Evolutionary conservation across 2,797 vertebrate species (phyloP), one percentile per base, ranked within the genome.

Genomic region (Otus scops): DNA sequence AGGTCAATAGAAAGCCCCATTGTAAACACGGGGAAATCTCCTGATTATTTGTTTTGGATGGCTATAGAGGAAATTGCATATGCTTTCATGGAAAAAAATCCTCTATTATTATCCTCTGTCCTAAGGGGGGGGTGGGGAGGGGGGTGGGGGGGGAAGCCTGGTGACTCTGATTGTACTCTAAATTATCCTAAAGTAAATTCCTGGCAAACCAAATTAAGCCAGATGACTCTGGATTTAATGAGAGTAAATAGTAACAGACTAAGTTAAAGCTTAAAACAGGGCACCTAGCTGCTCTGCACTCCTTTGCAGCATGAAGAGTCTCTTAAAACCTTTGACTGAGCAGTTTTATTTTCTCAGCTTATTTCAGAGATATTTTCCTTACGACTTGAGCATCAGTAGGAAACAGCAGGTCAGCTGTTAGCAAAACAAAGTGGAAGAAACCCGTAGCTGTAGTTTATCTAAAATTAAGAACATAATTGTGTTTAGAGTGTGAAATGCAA

Each of bases 31-130:
- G 89, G 93, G 93, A 97, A 96, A 95, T 96, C 87, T 95, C 82
- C 84, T 88, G 95, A 93, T 92, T 96, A 92, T 96, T 96, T 96
- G 69, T 92, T 96, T 96, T 97, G 95, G 92, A 95, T 92, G 73
- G 82, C 39, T 88, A 17, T 10, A 69, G 89, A 94, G 95, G 96
- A 96, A 96, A 96, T 88, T 75, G 61, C 89, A 78, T 93, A 71
- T 30, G 45, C 89, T 96, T 94, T 94, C 79, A 86, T 45, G 74
- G 95, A 65, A 94, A 95, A 95, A 92, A 86, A 30, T 64, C 59
- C 83, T 76, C 92, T 93, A 81, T 94, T 95, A 95, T 96, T 92
- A 93, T 94, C 67, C 45, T 89, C 77, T 27, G 20, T 84, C 78
- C 84, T 93, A 82, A 85, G 86, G 83, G 36, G 36, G 10, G 21